A percentile compares a stretch with the other conserved stretches of the same genome.
Evolutionary conservation across 2,888 invertebrate genomes (phyloP).

Genomic region (Andrena bucephala): DNA sequence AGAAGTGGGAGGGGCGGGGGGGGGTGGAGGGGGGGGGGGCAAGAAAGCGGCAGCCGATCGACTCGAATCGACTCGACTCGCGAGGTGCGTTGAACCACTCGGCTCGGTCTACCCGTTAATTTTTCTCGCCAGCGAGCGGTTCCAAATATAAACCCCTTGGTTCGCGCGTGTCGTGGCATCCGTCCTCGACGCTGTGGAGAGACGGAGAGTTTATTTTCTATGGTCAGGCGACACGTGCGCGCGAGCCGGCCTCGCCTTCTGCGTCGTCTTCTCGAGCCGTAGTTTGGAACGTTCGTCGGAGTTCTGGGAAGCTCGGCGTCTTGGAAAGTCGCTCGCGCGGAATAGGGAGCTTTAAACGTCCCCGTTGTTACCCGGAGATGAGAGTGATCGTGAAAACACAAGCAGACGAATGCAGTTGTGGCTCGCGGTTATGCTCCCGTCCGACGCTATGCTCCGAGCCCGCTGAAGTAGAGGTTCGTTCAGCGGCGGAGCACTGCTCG

Average conservation of each 20-base stretch:
- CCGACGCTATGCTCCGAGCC: no score
- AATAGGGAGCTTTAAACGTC: neutral
- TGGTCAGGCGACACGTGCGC: conserved; percentile 75
- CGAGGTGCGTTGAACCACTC: conserved; percentile 71
- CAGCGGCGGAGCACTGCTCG: no score
- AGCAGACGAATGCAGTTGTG: neutral
- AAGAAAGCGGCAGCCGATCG: no score
- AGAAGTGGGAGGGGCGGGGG: no score
- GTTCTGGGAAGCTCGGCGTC: neutral
- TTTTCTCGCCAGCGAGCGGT: conserved; percentile 69
- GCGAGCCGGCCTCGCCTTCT: conserved; percentile 7
- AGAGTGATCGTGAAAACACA: neutral
- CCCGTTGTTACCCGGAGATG: neutral
- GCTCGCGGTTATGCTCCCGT: no score
- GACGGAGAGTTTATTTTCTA: conserved; percentile 75
- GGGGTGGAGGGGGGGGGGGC: no score
- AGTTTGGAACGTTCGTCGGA: no score
- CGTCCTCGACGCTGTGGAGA: conserved; percentile 56
- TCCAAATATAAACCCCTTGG: conserved; percentile 81
- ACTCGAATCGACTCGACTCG: neutral
- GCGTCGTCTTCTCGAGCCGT: no score
- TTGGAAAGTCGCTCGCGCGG: neutral
- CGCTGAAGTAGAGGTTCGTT: neutral
- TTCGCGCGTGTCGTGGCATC: conserved; percentile 64
- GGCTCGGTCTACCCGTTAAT: conserved; percentile 56